Percentiles rank a stretch among this genome's conserved stretches.
These are phyloP conservation scores for Dasysyrphus tricinctus DNA, from an alignment of 2,888 invertebrate species.

Conservation along the genomic window DNA sequence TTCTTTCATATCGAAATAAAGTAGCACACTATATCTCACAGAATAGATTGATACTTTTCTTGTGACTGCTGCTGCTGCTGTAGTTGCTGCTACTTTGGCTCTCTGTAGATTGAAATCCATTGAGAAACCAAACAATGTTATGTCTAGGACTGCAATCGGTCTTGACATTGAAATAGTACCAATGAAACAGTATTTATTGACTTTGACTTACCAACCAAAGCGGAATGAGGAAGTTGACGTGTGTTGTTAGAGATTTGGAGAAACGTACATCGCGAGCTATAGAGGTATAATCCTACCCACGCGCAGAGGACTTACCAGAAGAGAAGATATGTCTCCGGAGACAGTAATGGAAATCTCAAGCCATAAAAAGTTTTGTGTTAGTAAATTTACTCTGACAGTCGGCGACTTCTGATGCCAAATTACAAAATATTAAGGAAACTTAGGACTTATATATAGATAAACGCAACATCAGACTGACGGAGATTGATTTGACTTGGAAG, in stretches of 20 bases:
- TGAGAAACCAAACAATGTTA: constrained; percentile 37
- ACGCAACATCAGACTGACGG: neutral
- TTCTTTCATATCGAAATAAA: constrained; percentile 46
- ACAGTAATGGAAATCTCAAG: constrained; percentile 52
- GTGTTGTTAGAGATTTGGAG: constrained; percentile 62
- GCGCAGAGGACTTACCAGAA: neutral
- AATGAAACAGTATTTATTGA: constrained; percentile 65
- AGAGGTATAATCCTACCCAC: constrained; percentile 33
- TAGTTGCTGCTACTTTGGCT: neutral
- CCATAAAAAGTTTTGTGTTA: constrained; percentile 9
- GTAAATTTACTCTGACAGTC: neutral
- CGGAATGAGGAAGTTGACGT: constrained; percentile 73
- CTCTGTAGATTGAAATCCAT: constrained; percentile 37
- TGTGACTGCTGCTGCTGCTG: constrained; percentile 3
- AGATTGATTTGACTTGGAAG: neutral
- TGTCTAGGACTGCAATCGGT: constrained; percentile 54
- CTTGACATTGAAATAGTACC: constrained; percentile 75
- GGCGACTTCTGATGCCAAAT: constrained; percentile 24
- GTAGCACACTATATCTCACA: constrained; percentile 65
- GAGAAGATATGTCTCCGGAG: constrained; percentile 25
- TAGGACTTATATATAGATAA: neutral
- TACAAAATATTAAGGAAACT: neutral
- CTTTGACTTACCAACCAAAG: constrained; percentile 33
- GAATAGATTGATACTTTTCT: constrained; percentile 55
- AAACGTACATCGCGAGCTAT: constrained; percentile 1